phyloP scores from a whole-genome alignment of 2,888 invertebrate genomes.

The Anticlea derivata region DNA sequence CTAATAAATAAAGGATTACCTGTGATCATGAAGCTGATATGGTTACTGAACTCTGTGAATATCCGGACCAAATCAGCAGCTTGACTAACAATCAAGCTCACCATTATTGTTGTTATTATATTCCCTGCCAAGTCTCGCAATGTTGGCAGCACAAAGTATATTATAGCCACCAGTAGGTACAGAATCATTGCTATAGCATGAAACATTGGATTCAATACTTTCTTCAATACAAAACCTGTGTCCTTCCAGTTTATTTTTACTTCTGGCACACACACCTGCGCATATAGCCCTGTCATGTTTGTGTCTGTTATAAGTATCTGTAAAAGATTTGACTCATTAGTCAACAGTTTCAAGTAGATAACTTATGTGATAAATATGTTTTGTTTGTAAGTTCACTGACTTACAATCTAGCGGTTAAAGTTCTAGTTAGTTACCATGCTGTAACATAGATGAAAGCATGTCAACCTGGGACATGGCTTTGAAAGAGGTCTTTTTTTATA shows the following conservation, averaged over 20 bases:
- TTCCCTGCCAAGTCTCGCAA: slow-evolving; percentile 92
- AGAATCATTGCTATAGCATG: slow-evolving; percentile 89
- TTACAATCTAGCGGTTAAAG: too few relatives aligned
- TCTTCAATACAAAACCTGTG: slow-evolving; percentile 88
- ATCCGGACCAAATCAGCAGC: slow-evolving; percentile 90
- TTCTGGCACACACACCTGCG: slow-evolving; percentile 89
- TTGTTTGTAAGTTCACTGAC: too few relatives aligned
- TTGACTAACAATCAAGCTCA: slow-evolving; percentile 91
- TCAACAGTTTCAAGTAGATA: slow-evolving; percentile 6
- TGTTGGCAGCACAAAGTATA: slow-evolving; percentile 93
- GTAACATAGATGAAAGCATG: too few relatives aligned
- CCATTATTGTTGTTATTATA: slow-evolving; percentile 91
- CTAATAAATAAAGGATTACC: slow-evolving; percentile 69
- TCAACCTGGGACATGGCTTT: too few relatives aligned
- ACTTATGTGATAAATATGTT: neutral
- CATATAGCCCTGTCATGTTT: slow-evolving; percentile 85
- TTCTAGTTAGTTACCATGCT: too few relatives aligned
- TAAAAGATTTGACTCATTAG: slow-evolving; percentile 42
- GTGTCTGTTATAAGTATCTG: slow-evolving; percentile 79
- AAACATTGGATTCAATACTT: slow-evolving; percentile 90
- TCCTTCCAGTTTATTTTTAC: slow-evolving; percentile 89
- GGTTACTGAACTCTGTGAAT: slow-evolving; percentile 91
- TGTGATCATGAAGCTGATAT: slow-evolving; percentile 91
- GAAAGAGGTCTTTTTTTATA: too few relatives aligned
- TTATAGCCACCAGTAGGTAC: slow-evolving; percentile 88